Evolutionary conservation across 1,140 invertebrate species (phyloP).

Genomic region (Leptinotarsa texana): DNA sequence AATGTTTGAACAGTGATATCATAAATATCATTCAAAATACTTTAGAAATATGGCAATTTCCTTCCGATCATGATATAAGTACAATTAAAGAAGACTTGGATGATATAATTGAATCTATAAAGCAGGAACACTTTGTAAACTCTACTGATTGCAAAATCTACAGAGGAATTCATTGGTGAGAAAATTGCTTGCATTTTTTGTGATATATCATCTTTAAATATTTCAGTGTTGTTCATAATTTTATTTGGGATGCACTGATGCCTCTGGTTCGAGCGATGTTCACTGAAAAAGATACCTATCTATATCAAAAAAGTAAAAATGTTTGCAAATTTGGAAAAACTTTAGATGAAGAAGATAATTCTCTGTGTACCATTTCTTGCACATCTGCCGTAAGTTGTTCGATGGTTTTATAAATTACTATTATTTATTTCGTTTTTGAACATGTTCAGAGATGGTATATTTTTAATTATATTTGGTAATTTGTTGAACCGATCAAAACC

Average conservation of each 20-base stretch:
- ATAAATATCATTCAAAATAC: conserved; percentile 15
- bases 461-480: too few species aligned
- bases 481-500: too few species aligned
- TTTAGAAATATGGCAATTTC: conserved; percentile 20
- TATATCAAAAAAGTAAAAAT: conserved; percentile 38
- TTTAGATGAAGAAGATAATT: conserved; percentile 39
- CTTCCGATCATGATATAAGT: not conserved
- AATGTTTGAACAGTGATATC: conserved; percentile 22
- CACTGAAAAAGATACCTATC: conserved; percentile 34
- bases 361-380: conserved; percentile 39
- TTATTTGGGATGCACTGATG: conserved; percentile 38
- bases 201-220: not conserved
- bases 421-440: too few species aligned
- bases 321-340: conserved; percentile 38
- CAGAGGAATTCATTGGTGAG: conserved; percentile 24
- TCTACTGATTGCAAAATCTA: not conserved
- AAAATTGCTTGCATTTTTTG: not conserved
- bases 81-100: conserved; percentile 18
- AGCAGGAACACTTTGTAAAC: conserved; percentile 13
- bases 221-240: conserved; percentile 41
- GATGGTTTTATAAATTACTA: not conserved
- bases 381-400: conserved; percentile 42
- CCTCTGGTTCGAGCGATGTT: conserved; percentile 30
- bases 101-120: conserved; percentile 20
- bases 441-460: too few species aligned